Base-by-base conservation (phyloP, 2,113 vertebrate species). In the Chaetodon trifascialis region DNA sequence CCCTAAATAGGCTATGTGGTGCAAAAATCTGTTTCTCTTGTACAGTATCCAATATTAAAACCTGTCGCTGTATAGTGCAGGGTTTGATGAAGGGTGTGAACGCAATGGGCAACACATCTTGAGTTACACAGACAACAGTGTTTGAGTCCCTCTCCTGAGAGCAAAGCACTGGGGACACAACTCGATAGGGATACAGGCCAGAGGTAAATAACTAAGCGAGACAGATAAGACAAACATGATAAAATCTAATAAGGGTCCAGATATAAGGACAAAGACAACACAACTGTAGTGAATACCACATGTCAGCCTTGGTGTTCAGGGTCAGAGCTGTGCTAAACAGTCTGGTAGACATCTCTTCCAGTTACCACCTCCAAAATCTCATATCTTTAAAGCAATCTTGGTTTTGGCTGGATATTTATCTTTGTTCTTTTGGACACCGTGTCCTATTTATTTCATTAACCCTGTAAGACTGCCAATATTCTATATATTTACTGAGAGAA, bases 141-240 rank as follows among this genome's bases (percentile, higher is more conserved):
- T 79, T 67, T 58, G 75, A 88, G 80, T 86, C 76, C 34, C 55
- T 83, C 72, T 80, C 71, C 79, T 59, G 73, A 89, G 77, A 89
- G 81, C 76, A 82, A 86, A 85, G 73, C 90, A 74, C 70, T 21
- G 34, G 87, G 90, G 89, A 91, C 89, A 86, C 78, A 80, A 91
- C 66, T 79, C 83, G 76, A 92, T 91, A 86, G 66, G 79, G 70
- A 87, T 87, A 89, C 82, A 67, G 80, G 85, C 79, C 73, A 83
- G 92, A 93, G 90, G 86, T 94, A 92, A 94, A 92, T 91, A 95
- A 93, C 78, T 87, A 75, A 51, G 47, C 74, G 52, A 91, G 89
- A 89, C 86, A 86, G 89, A 94, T 90, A 93, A 93, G 90, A 91
- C 88, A 94, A 93, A 95, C 93, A 93, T 87, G 92, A 94, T 93